A percentile compares a stretch with the other conserved stretches of the same genome.
These are phyloP conservation scores for Hirtodrosophila trivittata DNA, from an alignment of 2,888 invertebrate species.

Conservation along the genomic window DNA sequence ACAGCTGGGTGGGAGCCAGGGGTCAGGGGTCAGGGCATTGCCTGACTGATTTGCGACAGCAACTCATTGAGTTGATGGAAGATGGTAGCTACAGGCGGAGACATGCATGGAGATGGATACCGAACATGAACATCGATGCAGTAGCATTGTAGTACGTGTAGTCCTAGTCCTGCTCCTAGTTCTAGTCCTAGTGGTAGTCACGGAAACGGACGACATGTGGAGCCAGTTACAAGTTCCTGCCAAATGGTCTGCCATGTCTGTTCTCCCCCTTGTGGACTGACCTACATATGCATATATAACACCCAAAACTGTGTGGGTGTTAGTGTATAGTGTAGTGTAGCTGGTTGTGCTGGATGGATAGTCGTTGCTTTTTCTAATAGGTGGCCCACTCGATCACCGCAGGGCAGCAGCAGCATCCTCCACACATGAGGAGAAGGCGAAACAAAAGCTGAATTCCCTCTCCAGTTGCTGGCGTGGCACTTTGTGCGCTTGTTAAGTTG, in stretches of 20 bases:
- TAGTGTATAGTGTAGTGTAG: no score
- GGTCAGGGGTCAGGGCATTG: slow-evolving; percentile 10
- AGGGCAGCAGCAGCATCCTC: slow-evolving; percentile 6
- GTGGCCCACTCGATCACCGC: slow-evolving; percentile 23
- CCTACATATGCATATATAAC: slow-evolving; percentile 48
- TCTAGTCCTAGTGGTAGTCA: no score
- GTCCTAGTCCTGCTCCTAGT: slow-evolving; percentile 11
- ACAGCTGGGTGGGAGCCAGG: background rate
- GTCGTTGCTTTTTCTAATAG: slow-evolving; percentile 31
- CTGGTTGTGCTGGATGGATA: no score
- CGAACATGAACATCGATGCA: slow-evolving; percentile 45
- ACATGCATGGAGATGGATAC: slow-evolving; percentile 21
- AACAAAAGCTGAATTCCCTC: slow-evolving; percentile 35
- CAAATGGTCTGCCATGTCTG: slow-evolving; percentile 17
- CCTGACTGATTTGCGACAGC: slow-evolving; percentile 53
- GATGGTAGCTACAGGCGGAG: slow-evolving; percentile 6
- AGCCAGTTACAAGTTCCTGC: slow-evolving; percentile 48
- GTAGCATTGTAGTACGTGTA: slow-evolving; percentile 7
- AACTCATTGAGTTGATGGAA: slow-evolving; percentile 39
- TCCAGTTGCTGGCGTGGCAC: slow-evolving; percentile 40
- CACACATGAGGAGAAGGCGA: slow-evolving; percentile 10
- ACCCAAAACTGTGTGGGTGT: slow-evolving; percentile 9
- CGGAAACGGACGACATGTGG: slow-evolving; percentile 69
- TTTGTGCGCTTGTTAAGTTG: slow-evolving; percentile 71
- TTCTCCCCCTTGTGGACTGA: slow-evolving; percentile 23